phyloP scores from a whole-genome alignment of 1,140 invertebrate genomes.

The Atta texana region DNA sequence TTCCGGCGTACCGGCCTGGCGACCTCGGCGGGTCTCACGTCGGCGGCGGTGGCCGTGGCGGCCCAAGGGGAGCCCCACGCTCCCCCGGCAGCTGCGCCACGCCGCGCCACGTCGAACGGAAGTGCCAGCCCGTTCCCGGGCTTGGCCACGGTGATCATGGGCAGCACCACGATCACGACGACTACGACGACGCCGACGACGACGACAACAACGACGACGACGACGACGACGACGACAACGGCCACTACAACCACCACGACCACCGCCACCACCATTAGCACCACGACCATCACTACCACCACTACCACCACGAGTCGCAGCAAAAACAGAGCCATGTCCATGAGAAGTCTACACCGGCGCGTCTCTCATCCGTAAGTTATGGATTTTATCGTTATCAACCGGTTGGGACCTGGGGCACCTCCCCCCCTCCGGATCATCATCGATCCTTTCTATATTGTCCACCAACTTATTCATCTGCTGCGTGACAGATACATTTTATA shows the following conservation, averaged over 20 bases:
- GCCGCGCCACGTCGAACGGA: conserved; percentile 70
- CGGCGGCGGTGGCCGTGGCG: conserved; percentile 76
- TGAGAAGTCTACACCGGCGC: conserved; percentile 84
- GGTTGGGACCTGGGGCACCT: background rate
- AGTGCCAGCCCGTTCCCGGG: conserved; percentile 61
- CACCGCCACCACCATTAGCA: conserved; percentile 69
- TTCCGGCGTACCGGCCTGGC: conserved; percentile 81
- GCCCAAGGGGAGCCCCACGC: conserved; percentile 73
- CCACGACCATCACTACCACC: conserved; percentile 72
- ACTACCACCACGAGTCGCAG: conserved; percentile 76
- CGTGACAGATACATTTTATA: conserved; percentile 22
- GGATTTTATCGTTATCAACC: conserved; percentile 5
- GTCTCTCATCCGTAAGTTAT: conserved; percentile 85
- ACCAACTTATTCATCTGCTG: background rate
- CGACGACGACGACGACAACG: background rate
- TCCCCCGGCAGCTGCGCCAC: conserved; percentile 72
- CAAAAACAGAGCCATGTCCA: conserved; percentile 82
- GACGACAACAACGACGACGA: conserved; percentile 21
- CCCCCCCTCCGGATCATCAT: background rate
- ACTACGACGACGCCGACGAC: conserved; percentile 27
- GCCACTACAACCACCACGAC: background rate
- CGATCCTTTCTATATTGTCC: conserved; percentile 27
- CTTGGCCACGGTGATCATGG: conserved; percentile 17
- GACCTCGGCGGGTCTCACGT: conserved; percentile 77
- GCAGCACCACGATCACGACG: conserved; percentile 17